A percentile compares a stretch with the other conserved stretches of the same genome.
phyloP scores from a whole-genome alignment of 2,113 vertebrate species.

The Apus apus region DNA sequence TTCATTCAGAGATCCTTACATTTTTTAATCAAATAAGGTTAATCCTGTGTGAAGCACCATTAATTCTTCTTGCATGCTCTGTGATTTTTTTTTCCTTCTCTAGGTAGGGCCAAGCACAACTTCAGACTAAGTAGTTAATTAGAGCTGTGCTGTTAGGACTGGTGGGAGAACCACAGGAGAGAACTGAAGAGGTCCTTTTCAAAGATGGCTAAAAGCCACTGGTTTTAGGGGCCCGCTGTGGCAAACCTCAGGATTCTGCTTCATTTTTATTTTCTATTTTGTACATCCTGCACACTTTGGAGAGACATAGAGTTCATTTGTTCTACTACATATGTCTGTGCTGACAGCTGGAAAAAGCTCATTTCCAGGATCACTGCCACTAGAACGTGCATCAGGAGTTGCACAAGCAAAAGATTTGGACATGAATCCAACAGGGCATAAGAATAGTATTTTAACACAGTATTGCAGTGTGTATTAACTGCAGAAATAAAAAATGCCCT shows the following conservation, averaged over 20 bases:
- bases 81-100: neutral
- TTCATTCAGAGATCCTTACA: neutral
- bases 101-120: neutral
- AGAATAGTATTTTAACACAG: neutral
- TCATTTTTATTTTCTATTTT: neutral
- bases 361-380: neutral
- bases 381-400: neutral
- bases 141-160: neutral
- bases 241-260: neutral
- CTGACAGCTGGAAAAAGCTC: neutral
- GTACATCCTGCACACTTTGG: neutral
- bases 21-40: neutral
- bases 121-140: neutral
- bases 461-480: neutral
- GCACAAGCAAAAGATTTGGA: neutral
- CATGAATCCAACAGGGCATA: neutral
- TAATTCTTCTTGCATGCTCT: neutral
- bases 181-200: neutral
- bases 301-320: neutral
- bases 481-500: neutral
- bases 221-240: neutral
- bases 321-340: neutral
- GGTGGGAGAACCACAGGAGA: neutral
- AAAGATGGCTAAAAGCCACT: neutral
- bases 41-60: neutral